Conservation (phyloP, 2,888 invertebrate species). For the Drosophila prolongata region DNA sequence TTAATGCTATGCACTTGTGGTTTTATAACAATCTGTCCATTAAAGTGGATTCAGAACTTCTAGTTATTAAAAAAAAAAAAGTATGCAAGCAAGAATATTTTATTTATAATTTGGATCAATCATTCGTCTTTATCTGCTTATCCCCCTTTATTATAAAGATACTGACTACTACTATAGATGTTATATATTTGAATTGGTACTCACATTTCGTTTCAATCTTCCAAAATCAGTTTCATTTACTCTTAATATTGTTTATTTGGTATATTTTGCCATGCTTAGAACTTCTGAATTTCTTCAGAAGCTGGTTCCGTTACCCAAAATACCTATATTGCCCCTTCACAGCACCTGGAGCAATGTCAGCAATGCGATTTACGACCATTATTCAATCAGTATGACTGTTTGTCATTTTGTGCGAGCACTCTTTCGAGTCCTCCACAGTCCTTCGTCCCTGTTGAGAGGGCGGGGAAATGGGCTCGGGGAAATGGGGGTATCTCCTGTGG, state of each 20-base stretch:
- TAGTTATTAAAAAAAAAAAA: too few relatives aligned
- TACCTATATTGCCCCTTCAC: slow-evolving; percentile 16
- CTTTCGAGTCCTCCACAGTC: slow-evolving; percentile 28
- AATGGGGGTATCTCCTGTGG: slow-evolving; percentile 13
- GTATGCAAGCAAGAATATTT: too few relatives aligned
- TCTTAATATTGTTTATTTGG: too few relatives aligned
- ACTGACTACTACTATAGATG: too few relatives aligned
- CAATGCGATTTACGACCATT: slow-evolving; percentile 81
- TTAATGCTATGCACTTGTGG: too few relatives aligned
- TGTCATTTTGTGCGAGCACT: slow-evolving; percentile 74
- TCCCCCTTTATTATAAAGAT: too few relatives aligned
- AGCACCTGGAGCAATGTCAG: slow-evolving; percentile 65
- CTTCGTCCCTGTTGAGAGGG: background rate
- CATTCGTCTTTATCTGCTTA: too few relatives aligned
- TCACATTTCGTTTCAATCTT: background rate
- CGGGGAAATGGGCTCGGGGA: slow-evolving; percentile 11
- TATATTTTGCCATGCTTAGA: background rate
- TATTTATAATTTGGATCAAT: too few relatives aligned
- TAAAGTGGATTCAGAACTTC: too few relatives aligned
- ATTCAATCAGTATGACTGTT: slow-evolving; percentile 80
- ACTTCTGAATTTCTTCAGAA: background rate
- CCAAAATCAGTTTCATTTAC: too few relatives aligned
- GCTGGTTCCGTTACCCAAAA: slow-evolving; percentile 8
- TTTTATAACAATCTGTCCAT: too few relatives aligned
- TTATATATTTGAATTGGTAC: too few relatives aligned